Evolutionary conservation across 2,113 vertebrate genomes (phyloP).

Genomic region (Pangasianodon gigas): DNA sequence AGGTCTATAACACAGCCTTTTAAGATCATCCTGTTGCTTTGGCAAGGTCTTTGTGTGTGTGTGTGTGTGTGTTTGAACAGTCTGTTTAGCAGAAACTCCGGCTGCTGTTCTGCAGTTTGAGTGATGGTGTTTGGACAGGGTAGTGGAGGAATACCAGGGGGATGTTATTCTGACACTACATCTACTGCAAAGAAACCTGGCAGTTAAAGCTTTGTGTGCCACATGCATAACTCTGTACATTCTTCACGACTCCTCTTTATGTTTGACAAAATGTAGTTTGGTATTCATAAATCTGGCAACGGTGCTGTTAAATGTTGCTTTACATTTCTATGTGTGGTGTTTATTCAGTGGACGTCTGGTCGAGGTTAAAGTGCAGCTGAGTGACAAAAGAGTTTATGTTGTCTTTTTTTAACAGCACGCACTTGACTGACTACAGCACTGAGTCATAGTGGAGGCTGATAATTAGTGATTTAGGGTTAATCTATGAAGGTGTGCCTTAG

Average conservation of each 20-base stretch:
- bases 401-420: not conserved
- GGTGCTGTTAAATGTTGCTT: not conserved
- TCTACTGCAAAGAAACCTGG: slow-evolving; percentile 35
- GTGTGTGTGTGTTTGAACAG: slow-evolving; percentile 6
- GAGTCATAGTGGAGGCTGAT: not conserved
- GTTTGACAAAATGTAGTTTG: not conserved
- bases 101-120: slow-evolving; percentile 28
- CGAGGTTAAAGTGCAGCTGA: not conserved
- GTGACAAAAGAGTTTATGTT: not conserved
- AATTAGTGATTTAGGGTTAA: not conserved
- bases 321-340: not conserved
- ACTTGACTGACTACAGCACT: not conserved
- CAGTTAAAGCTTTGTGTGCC: not conserved
- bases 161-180: slow-evolving; percentile 44
- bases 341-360: not conserved
- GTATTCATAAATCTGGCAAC: not conserved
- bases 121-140: slow-evolving; percentile 47
- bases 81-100: slow-evolving; percentile 17
- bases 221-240: not conserved
- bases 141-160: slow-evolving; percentile 23
- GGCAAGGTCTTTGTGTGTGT: not conserved
- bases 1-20: slow-evolving; percentile 15
- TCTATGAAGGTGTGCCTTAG: not conserved
- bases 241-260: slow-evolving; percentile 2
- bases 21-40: slow-evolving; percentile 8